Percentiles rank a stretch among this genome's conserved stretches.
Conservation (phyloP, 1,140 invertebrate genomes). For the Trichogramma pretiosum region DNA sequence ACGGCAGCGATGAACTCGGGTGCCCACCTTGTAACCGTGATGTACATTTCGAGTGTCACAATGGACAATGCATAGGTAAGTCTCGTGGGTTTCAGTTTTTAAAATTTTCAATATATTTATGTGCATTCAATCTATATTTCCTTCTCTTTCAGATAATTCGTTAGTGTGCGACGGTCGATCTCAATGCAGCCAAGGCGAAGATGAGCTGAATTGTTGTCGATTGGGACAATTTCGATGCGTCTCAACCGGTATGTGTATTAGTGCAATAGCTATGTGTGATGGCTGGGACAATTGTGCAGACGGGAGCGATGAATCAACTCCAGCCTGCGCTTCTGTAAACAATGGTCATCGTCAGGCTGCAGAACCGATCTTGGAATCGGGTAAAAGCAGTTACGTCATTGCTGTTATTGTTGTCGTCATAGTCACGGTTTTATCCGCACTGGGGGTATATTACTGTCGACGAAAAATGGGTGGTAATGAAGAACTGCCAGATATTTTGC, state of each 20-base stretch:
- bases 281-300: conserved; percentile 63
- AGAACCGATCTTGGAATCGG: conserved; percentile 29
- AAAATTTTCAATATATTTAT: background rate
- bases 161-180: conserved; percentile 63
- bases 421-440: conserved; percentile 42
- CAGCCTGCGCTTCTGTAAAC: conserved; percentile 46
- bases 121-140: conserved; percentile 1
- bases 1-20: conserved; percentile 71
- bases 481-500: conserved; percentile 43
- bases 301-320: conserved; percentile 59
- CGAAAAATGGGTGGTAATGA: conserved; percentile 42
- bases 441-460: conserved; percentile 33
- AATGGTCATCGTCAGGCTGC: conserved; percentile 30
- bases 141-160: conserved; percentile 31
- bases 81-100: background rate
- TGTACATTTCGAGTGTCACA: conserved; percentile 61
- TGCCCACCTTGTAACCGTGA: conserved; percentile 56
- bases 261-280: conserved; percentile 54
- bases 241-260: conserved; percentile 52
- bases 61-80: conserved; percentile 68
- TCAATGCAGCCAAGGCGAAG: conserved; percentile 63
- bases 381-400: conserved; percentile 45
- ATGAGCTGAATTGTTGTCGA: conserved; percentile 55
- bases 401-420: conserved; percentile 39
- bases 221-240: conserved; percentile 55